phyloP scores from a whole-genome alignment of 2,113 vertebrate species.

The Ailuropoda melanoleuca region DNA sequence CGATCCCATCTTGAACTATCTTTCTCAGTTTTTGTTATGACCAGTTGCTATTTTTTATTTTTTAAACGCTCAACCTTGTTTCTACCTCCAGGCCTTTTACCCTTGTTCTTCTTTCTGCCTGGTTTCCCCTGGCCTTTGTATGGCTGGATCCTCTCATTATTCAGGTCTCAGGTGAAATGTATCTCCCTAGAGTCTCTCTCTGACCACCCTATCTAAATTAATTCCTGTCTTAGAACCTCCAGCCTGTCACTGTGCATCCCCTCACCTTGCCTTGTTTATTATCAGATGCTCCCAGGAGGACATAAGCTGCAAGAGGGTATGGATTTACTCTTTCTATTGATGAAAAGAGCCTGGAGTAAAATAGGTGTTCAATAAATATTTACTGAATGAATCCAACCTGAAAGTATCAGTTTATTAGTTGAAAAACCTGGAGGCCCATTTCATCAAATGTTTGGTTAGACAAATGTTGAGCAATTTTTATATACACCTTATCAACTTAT shows the following conservation, averaged over 20 bases:
- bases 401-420: not conserved
- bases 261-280: not conserved
- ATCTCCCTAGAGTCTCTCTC: not conserved
- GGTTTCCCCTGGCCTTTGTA: not conserved
- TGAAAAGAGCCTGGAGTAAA: not conserved
- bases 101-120: not conserved
- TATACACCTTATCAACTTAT: not conserved
- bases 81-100: not conserved
- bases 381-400: not conserved
- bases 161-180: not conserved
- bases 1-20: not conserved
- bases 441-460: not conserved
- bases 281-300: not conserved
- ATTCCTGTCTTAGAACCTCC: not conserved
- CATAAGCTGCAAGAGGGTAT: not conserved
- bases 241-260: not conserved
- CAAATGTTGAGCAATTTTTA: not conserved
- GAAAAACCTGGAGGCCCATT: not conserved
- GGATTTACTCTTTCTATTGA: not conserved
- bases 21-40: not conserved
- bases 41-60: not conserved
- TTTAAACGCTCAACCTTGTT: not conserved
- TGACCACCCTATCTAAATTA: not conserved
- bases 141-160: not conserved
- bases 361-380: not conserved